Base-by-base conservation (phyloP, 2,888 invertebrate species). In the Cephalotes varians region DNA sequence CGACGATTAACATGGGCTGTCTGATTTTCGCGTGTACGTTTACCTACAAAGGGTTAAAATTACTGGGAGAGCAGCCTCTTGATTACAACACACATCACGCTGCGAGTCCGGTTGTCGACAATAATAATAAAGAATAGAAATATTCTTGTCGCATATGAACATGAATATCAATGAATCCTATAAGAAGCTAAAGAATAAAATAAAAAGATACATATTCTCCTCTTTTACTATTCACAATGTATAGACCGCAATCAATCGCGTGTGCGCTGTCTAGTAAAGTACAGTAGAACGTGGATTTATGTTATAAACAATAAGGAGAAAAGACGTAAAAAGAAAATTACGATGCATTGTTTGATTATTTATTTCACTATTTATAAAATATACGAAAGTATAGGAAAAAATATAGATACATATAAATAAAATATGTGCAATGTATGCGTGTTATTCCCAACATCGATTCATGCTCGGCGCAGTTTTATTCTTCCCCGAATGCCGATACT, bases 1-100 rank as follows among this genome's bases (percentile, higher is more conserved):
- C 49, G 69, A 5, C 82, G 84, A 82, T 82, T 82, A 79, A 81
- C 47, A 65, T 37, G n/a, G 73, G 65, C 56, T 65, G 81, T 62
- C 67, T 82, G 88, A 83, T 88, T 87, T 83, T 87, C 85, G 73
- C 12, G 58, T 34, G 82, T 73, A 81, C 84, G 81, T 88, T 89
- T 86, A 85, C 79, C 62, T 80, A 83, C 88, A 89, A 87, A 89
- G 81, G 81, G 79, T 73, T 86, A 80, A 88, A 87, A 88, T 87
- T 86, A 62, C 90, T 82, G 15, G 77, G 76, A 60, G 67, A 80
- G 65, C 71, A 47, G 81, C 18, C 71, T 64, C 76, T 67, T 87
- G 83, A 88, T 88, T 87, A 87, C 86, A 81, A 67, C 77, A 51
- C 25, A 10, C 31, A 51, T 37, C 69, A 28, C 67, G 69, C 65